A percentile compares a stretch with the other conserved stretches of the same genome.
phyloP scores from a whole-genome alignment of 1,140 invertebrate genomes.

The Berghia stephanieae region DNA sequence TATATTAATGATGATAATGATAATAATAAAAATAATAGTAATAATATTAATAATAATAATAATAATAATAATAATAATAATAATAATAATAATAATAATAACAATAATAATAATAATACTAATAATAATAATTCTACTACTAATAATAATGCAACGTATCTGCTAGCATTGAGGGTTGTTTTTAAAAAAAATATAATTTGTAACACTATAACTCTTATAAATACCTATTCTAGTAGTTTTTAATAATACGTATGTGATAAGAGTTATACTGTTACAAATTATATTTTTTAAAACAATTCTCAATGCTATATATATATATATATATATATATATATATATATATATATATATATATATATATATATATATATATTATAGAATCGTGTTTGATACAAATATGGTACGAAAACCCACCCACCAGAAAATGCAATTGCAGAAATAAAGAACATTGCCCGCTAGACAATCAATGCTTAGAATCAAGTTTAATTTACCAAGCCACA shows the following conservation, averaged over 20 bases:
- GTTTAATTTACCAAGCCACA: too few species aligned
- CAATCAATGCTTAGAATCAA: too few species aligned
- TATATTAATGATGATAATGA: too few species aligned
- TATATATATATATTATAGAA: too few species aligned
- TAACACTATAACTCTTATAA: neutral
- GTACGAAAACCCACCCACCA: too few species aligned
- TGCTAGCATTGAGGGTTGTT: neutral
- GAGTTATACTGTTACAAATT: neutral
- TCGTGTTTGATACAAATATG: too few species aligned
- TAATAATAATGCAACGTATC: neutral
- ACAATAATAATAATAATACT: slow-evolving; percentile 10
- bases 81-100: neutral
- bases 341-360: too few species aligned
- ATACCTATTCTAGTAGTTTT: neutral
- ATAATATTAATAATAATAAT: neutral
- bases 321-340: too few species aligned
- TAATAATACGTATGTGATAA: neutral
- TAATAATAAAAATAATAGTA: too few species aligned
- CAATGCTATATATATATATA: too few species aligned
- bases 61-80: neutral
- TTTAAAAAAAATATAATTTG: neutral
- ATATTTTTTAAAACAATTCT: neutral
- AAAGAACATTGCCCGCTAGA: too few species aligned
- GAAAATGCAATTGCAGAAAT: too few species aligned
- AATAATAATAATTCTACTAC: neutral